phyloP scores from a whole-genome alignment of 2,888 invertebrate species.

The Dasypogon diadema region DNA sequence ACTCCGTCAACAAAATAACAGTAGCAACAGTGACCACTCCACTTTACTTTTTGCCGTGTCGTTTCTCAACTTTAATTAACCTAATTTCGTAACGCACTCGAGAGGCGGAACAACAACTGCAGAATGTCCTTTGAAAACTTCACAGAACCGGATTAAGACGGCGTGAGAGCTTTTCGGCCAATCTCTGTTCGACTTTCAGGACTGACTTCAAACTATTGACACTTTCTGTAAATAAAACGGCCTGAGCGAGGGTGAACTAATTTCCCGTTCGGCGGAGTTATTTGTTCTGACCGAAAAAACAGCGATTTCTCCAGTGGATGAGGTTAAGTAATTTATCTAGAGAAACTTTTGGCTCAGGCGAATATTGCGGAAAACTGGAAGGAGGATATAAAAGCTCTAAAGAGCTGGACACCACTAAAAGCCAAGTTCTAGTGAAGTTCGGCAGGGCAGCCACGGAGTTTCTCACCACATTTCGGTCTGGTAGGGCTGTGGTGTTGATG shows the following conservation, averaged over 20 bases:
- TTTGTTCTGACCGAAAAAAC: not conserved
- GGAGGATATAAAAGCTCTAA: conserved; percentile 57
- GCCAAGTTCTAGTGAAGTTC: conserved; percentile 19
- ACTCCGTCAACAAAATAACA: not conserved
- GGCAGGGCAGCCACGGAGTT: conserved; percentile 25
- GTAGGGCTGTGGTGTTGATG: conserved; percentile 1
- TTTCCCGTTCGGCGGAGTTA: not conserved
- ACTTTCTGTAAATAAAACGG: not conserved
- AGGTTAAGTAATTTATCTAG: conserved; percentile 39
- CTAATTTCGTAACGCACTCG: conserved; percentile 20
- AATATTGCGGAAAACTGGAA: conserved; percentile 44
- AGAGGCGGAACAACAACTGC: conserved; percentile 16
- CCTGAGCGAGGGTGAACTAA: not conserved
- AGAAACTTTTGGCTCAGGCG: conserved; percentile 39
- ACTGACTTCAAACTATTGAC: not conserved
- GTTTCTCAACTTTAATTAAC: conserved; percentile 13
- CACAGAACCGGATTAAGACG: conserved; percentile 15
- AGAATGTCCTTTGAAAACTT: conserved; percentile 34
- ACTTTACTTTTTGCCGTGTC: not conserved
- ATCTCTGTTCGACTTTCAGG: conserved; percentile 12
- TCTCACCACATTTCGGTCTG: conserved; percentile 7
- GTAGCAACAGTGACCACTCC: not conserved
- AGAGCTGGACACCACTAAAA: conserved; percentile 55
- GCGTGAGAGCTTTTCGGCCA: conserved; percentile 15
- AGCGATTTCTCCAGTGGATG: conserved; percentile 14